These are phyloP conservation scores for Blastobasis lacticolella DNA, from an alignment of 2,888 invertebrate genomes.

Conservation along the genomic window DNA sequence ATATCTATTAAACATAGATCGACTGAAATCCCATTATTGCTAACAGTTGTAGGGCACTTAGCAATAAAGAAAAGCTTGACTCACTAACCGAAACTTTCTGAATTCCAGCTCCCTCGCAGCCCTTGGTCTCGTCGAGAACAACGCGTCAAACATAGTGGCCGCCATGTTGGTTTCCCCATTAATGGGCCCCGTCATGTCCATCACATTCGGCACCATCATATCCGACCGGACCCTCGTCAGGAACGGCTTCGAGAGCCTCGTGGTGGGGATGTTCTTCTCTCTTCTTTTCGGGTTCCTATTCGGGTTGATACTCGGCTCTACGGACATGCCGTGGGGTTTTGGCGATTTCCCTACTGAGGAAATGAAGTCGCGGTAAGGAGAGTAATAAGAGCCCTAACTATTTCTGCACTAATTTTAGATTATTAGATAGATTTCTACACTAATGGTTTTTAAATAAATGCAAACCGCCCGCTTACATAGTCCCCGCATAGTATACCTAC, in stretches of 20 bases:
- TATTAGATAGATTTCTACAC: too few species aligned
- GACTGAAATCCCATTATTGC: too few species aligned
- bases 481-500: too few species aligned
- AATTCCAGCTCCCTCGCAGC: conserved; percentile 82
- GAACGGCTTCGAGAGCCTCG: conserved; percentile 80
- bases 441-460: too few species aligned
- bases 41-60: too few species aligned
- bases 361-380: conserved; percentile 82
- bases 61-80: too few species aligned
- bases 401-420: too few species aligned
- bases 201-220: conserved; percentile 87
- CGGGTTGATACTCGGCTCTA: conserved; percentile 82
- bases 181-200: conserved; percentile 91
- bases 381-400: too few species aligned
- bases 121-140: conserved; percentile 88
- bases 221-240: conserved; percentile 80
- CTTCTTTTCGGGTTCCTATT: conserved; percentile 85
- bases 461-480: too few species aligned
- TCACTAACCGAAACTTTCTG: neutral
- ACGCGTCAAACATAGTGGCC: conserved; percentile 85
- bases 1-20: too few species aligned
- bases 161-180: conserved; percentile 85
- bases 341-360: conserved; percentile 86
- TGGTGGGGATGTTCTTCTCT: conserved; percentile 83
- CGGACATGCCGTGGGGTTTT: conserved; percentile 84